These are phyloP conservation scores for Ceuthmochares aereus DNA, from an alignment of 2,113 vertebrate genomes.

Conservation along the genomic window DNA sequence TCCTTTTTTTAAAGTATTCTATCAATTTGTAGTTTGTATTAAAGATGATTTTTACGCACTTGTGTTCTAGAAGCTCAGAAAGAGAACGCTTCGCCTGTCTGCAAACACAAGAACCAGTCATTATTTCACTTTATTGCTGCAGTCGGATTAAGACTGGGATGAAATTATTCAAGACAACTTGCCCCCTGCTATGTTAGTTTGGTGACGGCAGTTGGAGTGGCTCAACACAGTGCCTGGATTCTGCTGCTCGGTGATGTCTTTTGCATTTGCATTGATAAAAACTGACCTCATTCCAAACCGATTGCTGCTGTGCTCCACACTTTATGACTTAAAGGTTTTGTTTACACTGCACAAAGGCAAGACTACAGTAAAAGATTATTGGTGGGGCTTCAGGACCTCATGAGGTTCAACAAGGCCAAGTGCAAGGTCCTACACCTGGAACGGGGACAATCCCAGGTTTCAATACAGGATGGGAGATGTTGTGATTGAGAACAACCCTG, in stretches of 20 bases:
- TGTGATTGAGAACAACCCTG: too few species aligned
- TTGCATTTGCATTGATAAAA: not conserved
- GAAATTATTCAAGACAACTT: not conserved
- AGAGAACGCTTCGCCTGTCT: not conserved
- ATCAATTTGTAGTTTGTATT: not conserved
- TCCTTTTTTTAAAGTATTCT: not conserved
- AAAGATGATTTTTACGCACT: not conserved
- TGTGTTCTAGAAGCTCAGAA: not conserved
- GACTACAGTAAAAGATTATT: not conserved
- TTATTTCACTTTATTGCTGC: not conserved
- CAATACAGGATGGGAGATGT: too few species aligned
- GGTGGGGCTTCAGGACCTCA: not conserved
- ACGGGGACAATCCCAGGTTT: too few species aligned
- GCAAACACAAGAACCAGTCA: not conserved
- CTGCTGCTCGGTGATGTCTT: not conserved
- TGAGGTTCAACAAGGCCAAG: not conserved
- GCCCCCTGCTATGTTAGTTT: too few species aligned
- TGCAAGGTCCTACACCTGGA: too few species aligned
- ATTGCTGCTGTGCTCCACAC: not conserved
- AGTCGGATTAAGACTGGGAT: not conserved
- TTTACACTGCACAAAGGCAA: not conserved
- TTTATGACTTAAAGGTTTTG: not conserved
- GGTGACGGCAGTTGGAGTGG: not conserved
- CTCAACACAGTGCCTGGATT: fast-evolving
- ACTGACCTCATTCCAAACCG: not conserved